These are phyloP conservation scores for Lasioglossum figueresi DNA, from an alignment of 2,888 invertebrate genomes.

Conservation along the genomic window DNA sequence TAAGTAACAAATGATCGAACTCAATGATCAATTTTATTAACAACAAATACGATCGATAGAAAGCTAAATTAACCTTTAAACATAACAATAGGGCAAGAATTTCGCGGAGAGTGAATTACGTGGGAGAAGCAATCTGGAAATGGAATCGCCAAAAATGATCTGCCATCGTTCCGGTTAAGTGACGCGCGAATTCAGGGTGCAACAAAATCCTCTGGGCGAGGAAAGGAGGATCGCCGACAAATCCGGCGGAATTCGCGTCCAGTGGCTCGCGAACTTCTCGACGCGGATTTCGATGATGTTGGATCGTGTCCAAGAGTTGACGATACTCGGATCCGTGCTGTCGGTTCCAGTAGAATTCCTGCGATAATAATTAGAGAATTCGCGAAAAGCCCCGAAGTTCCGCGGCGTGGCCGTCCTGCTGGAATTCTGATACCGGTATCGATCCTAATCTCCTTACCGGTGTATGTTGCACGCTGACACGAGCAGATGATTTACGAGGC, in stretches of 20 bases:
- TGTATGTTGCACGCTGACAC: conserved; percentile 58
- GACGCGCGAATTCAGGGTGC: not conserved
- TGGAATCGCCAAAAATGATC: not conserved
- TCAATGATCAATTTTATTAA: too few relatives aligned
- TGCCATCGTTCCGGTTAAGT: not conserved
- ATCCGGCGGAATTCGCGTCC: conserved; percentile 1
- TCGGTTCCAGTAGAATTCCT: not conserved
- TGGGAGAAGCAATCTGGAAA: not conserved
- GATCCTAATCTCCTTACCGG: conserved; percentile 59
- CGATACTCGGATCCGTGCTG: not conserved
- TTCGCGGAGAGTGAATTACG: not conserved
- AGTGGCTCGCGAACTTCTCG: conserved; percentile 7
- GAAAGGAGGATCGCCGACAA: not conserved
- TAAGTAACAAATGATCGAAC: too few relatives aligned
- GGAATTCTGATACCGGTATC: conserved; percentile 55
- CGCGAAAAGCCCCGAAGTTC: conserved; percentile 24
- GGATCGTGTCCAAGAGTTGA: not conserved
- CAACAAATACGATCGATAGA: too few relatives aligned
- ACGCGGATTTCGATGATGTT: conserved; percentile 3
- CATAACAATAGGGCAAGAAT: too few relatives aligned
- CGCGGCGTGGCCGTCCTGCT: not conserved
- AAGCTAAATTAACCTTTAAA: too few relatives aligned
- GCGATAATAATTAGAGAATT: conserved; percentile 26
- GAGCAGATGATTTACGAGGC: conserved; percentile 61
- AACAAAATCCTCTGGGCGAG: not conserved